Base-by-base conservation (phyloP, 2,888 invertebrate species). In the Rhingia rostrata region DNA sequence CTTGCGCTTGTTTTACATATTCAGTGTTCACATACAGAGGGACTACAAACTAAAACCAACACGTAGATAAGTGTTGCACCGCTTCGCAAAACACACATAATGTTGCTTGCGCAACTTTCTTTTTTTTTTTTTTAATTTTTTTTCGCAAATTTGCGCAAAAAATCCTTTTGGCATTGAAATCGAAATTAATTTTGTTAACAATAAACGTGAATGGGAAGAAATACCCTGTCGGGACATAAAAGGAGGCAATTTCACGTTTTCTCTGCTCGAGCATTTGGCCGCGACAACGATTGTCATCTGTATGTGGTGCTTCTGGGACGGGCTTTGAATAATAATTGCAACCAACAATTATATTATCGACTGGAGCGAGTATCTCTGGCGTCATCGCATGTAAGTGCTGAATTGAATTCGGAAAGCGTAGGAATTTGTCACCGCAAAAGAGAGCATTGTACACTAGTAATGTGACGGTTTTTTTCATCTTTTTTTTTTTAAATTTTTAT, bases 291-390 rank as follows among this genome's bases (percentile, higher is more conserved):
- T 82, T 72, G 78, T 60, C 72, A 81, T 81, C 81, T 37, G 49
- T 32, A 2, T 22, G 22, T 22, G 22, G 22, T 45, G 43, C 60
- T 56, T 47, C 9, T n/a, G 51, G 54, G 67, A 73, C 73, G 56
- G 43, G 43, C 67, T 70, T 66, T 73, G 82, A 61, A 83, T 83
- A 67, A 47, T 83, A 82, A 78, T 77, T 49, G 33, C 56, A 64
- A 67, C 14, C 51, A 51, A 39, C 63, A 64, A 74, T 49, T 66
- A 73, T 69, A 73, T 60, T 73, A 51, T 70, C 32, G 39, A 22
- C 22, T 22, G 22, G 22, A 1, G 60, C 30, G 12, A 10, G 14
- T 78, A 49, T 66, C 43, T 54, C 43, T 45, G 72, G 73, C 67
- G 78, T 83, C 83, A 83, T 73, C 67, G 14, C 37, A 37, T n/a